phyloP scores from a whole-genome alignment of 1,140 invertebrate species.

The Tetragnatha versicolor region DNA sequence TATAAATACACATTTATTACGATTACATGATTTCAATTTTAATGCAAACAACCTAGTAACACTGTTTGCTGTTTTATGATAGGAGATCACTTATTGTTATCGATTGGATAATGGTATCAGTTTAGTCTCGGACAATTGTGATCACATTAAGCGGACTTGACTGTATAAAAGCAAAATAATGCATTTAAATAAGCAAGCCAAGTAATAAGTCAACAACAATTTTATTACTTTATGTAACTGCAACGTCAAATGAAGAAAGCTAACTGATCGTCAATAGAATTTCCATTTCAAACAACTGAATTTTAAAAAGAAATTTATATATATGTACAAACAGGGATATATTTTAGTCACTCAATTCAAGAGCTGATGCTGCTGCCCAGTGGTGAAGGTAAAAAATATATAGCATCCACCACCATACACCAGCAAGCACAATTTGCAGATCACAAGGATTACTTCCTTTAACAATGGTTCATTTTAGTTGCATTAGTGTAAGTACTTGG shows the following conservation, averaged over 20 bases:
- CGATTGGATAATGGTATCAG: too few species aligned
- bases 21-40: too few species aligned
- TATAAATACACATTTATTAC: too few species aligned
- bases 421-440: slow-evolving; percentile 11
- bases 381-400: slow-evolving; percentile 13
- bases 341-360: slow-evolving; percentile 26
- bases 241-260: slow-evolving; percentile 44
- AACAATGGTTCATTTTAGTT: not conserved
- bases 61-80: too few species aligned
- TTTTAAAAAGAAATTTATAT: slow-evolving; percentile 41
- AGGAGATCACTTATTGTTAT: too few species aligned
- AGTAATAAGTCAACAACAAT: slow-evolving; percentile 49
- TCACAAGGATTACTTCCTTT: slow-evolving; percentile 2
- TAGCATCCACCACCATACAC: slow-evolving; percentile 7
- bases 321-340: slow-evolving; percentile 28
- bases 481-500: slow-evolving; percentile 20
- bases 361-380: slow-evolving; percentile 5
- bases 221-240: slow-evolving; percentile 54
- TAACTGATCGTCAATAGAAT: slow-evolving; percentile 47
- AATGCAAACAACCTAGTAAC: too few species aligned
- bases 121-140: too few species aligned
- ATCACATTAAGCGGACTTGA: too few species aligned
- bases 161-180: too few species aligned
- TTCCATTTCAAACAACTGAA: slow-evolving; percentile 33
- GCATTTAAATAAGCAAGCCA: too few species aligned